Evolutionary conservation across 2,888 invertebrate species (phyloP), one percentile per base, ranked within the genome.

Genomic region (Trypoxylon attenuatum): DNA sequence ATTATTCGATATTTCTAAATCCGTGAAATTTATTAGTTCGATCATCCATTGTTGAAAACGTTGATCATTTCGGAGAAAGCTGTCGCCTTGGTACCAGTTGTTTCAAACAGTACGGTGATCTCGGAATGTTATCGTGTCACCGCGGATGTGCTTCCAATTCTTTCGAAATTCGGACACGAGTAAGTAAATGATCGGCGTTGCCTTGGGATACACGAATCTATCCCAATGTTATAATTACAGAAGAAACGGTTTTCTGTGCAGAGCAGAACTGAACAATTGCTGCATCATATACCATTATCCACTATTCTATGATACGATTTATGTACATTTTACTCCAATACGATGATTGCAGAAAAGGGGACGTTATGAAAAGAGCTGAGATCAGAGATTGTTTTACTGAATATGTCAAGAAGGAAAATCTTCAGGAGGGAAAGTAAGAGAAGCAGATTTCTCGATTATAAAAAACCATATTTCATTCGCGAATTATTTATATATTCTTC

Each of bases 111-210:
- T 57, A 91, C 91, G 1, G 83, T 79, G 3, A 90, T 95, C 45
- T 87, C 90, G 2, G 94, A 95, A 86, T 89, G 93, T 85, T 91
- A 89, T 87, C 89, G 90, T 79, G 89, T 94, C 54, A 94, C 93
- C 0, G 90, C 92, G 0, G 88, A 90, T 55, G 92, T 93, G 5
- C 78, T 90, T 6, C 91, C 91, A 0, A 77, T 95, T 49, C 90
- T 94, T 80, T 88, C 89, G 41, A 88, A 89, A 53, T 88, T 88
- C 81, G 90, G 90, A 87, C 89, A 82, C 75, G 87, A 87, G 90
- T 91, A 85, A 84, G 85, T 76, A 65, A n/a, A 42, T 5, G 6
- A 2, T 6, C 8, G 22, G 27, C 3, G 2, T 41, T 18, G 5
- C 8, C 50, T 45, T 19, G 22, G 33, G 25, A 15, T 19, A 43